Conservation (phyloP, 2,113 vertebrate genomes). For the Syrmaticus mikado region DNA sequence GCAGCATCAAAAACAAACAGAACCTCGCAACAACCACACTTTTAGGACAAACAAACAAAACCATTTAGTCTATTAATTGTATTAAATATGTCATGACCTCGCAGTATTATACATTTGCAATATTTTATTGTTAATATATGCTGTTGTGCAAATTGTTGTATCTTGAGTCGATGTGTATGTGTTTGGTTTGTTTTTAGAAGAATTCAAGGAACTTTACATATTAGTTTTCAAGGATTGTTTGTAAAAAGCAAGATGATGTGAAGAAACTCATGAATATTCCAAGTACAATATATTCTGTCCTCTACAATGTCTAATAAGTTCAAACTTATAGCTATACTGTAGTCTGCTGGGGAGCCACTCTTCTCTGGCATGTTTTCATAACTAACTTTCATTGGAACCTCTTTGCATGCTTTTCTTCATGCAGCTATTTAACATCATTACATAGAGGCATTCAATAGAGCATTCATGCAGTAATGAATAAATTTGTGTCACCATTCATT, state of each 20-base stretch:
- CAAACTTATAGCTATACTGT: conserved; percentile 28
- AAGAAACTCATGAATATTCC: conserved; percentile 48
- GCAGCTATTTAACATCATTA: neutral
- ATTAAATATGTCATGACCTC: neutral
- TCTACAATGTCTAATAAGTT: no score
- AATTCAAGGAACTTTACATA: neutral
- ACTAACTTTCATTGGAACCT: neutral
- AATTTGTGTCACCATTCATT: neutral
- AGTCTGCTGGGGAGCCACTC: conserved; percentile 3
- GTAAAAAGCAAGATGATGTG: conserved; percentile 4
- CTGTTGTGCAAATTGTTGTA: neutral
- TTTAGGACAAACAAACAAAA: neutral
- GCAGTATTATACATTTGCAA: neutral
- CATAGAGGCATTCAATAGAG: neutral
- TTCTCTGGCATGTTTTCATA: conserved; percentile 50
- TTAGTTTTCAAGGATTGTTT: conserved; percentile 21
- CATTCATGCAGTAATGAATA: neutral
- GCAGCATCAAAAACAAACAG: neutral
- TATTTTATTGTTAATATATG: neutral
- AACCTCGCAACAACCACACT: neutral
- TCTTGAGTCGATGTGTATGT: neutral
- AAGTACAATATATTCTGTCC: neutral
- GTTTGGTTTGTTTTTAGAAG: neutral
- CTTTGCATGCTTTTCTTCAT: neutral
- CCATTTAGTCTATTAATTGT: neutral